A percentile compares a stretch with the other conserved stretches of the same genome.
phyloP scores from a whole-genome alignment of 2,113 vertebrate genomes.

The Hippocampus abdominalis region DNA sequence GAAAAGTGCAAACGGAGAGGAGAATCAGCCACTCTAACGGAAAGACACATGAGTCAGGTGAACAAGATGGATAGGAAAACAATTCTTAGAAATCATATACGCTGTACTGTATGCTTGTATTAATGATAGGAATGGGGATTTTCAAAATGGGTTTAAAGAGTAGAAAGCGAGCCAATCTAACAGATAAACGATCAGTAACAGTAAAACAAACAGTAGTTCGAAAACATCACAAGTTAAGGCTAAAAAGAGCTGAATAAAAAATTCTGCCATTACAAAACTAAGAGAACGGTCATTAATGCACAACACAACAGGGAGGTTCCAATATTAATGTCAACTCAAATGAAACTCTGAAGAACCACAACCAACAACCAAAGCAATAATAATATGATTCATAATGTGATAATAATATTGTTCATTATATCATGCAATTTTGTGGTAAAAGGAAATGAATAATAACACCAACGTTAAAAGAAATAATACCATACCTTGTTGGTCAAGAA shows the following conservation, averaged over 20 bases:
- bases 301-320: too few relatives aligned
- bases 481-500: constrained; percentile 45
- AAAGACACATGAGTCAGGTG: constrained; percentile 3
- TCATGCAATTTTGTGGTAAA: not conserved
- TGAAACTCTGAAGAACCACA: not conserved
- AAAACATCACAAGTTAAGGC: too few relatives aligned
- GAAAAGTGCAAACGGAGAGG: constrained; percentile 32
- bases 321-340: too few relatives aligned
- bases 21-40: constrained; percentile 33
- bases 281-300: too few relatives aligned
- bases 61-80: not conserved
- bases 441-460: not conserved
- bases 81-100: not conserved
- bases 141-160: too few relatives aligned
- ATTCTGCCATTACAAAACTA: too few relatives aligned
- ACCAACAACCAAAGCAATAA: not conserved
- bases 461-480: constrained; percentile 40
- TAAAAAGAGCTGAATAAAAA: too few relatives aligned
- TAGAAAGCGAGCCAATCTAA: too few relatives aligned
- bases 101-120: not conserved
- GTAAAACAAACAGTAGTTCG: too few relatives aligned
- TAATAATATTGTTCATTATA: not conserved
- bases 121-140: not conserved
- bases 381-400: not conserved
- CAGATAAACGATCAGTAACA: too few relatives aligned